A percentile compares a stretch with the other conserved stretches of the same genome.
phyloP scores from a whole-genome alignment of 1,140 invertebrate genomes.

The Asobara japonica region DNA sequence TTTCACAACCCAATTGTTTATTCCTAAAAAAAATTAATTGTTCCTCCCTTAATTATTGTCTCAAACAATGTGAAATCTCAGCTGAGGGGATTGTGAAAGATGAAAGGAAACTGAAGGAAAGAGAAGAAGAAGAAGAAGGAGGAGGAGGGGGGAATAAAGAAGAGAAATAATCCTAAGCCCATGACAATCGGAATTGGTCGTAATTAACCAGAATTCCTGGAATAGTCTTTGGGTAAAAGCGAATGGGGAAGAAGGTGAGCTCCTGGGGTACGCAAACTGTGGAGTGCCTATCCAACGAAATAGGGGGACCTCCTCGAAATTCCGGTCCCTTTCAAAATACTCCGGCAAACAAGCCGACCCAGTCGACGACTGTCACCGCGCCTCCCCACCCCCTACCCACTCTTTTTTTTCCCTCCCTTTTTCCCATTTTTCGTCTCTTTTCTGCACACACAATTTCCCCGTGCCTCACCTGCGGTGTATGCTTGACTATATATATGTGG shows the following conservation, averaged over 20 bases:
- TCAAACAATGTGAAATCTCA: too few relatives aligned
- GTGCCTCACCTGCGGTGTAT: neutral
- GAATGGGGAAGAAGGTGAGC: slow-evolving; percentile 25
- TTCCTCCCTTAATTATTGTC: too few relatives aligned
- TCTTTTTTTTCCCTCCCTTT: slow-evolving; percentile 15
- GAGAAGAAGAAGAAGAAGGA: neutral
- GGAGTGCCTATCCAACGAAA: slow-evolving; percentile 14
- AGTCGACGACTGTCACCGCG: slow-evolving; percentile 29
- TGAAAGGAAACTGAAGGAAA: neutral
- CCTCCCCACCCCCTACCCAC: slow-evolving; percentile 21
- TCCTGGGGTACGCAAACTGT: slow-evolving; percentile 31
- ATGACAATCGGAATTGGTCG: slow-evolving; percentile 29
- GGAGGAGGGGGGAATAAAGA: neutral
- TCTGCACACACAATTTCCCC: neutral
- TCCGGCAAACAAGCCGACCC: slow-evolving; percentile 38
- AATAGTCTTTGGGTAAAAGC: slow-evolving; percentile 23
- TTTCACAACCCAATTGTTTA: too few relatives aligned
- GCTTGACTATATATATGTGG: too few relatives aligned
- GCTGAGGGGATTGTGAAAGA: too few relatives aligned
- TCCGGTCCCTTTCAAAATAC: slow-evolving; percentile 41
- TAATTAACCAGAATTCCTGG: slow-evolving; percentile 34
- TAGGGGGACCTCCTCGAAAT: slow-evolving; percentile 31
- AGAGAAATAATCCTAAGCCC: neutral
- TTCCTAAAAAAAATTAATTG: too few relatives aligned
- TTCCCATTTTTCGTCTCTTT: neutral